Conservation (phyloP, 2,113 vertebrate species). For the Phylloscopus trochiloides region DNA sequence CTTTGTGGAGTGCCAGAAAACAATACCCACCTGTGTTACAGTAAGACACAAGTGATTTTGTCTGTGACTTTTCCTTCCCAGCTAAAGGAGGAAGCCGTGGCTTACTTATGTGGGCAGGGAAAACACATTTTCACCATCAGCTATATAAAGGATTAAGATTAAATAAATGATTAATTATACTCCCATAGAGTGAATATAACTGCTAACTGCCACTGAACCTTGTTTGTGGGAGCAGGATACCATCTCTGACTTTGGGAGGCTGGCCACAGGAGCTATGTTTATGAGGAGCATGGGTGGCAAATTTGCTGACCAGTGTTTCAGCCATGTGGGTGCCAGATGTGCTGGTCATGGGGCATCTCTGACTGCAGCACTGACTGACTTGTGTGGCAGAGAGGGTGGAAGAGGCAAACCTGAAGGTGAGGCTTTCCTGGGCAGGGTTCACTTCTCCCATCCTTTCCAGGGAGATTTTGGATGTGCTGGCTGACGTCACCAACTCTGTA, state of each 20-base stretch:
- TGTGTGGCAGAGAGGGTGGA: neutral
- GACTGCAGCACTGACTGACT: neutral
- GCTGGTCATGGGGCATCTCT: neutral
- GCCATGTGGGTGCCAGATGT: fast-evolving
- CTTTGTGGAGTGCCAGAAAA: neutral
- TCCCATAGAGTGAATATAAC: neutral
- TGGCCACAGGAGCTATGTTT: neutral
- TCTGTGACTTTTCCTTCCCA: neutral
- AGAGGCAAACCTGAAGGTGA: neutral
- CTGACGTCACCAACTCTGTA: neutral
- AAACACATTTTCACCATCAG: neutral
- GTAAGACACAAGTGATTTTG: neutral
- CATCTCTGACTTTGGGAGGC: neutral
- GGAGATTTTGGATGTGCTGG: fast-evolving
- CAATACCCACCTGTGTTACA: neutral
- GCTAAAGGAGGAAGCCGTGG: neutral
- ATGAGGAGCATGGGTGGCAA: neutral
- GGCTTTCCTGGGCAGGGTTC: neutral
- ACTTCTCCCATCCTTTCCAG: neutral
- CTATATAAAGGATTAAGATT: neutral
- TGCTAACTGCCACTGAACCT: neutral
- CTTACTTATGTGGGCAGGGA: neutral
- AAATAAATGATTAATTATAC: neutral
- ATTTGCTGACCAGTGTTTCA: neutral
- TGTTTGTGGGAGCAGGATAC: neutral